A percentile compares a stretch with the other conserved stretches of the same genome.
These are phyloP conservation scores for Tapera naevia DNA, from an alignment of 2,797 vertebrate genomes.

Conservation along the genomic window DNA sequence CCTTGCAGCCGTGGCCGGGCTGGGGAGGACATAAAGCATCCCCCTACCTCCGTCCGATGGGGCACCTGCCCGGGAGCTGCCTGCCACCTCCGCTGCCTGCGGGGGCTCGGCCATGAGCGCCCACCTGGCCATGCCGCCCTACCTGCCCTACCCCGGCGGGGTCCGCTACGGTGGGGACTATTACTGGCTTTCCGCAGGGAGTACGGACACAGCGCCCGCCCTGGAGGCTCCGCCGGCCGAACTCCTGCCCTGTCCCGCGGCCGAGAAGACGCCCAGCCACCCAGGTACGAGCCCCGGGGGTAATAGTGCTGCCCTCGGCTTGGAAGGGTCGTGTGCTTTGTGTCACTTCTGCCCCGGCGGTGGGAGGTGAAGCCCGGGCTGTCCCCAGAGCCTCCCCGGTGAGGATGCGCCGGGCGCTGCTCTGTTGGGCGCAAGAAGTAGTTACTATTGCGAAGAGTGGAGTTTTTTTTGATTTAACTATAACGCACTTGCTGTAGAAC, in stretches of 20 bases:
- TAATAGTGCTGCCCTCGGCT: not conserved
- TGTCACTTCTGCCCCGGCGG: not conserved
- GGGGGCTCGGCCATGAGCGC: slow-evolving; percentile 10
- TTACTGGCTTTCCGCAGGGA: not conserved
- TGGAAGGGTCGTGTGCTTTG: too few relatives aligned
- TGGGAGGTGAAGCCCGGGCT: too few relatives aligned
- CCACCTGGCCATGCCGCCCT: slow-evolving; percentile 14
- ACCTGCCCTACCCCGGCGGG: not conserved
- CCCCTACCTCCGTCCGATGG: not conserved
- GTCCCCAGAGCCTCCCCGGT: too few relatives aligned
- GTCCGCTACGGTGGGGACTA: not conserved
- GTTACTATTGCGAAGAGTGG: too few relatives aligned
- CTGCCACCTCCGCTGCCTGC: not conserved
- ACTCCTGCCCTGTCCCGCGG: not conserved
- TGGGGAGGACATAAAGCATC: slow-evolving; percentile 32
- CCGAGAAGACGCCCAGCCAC: not conserved
- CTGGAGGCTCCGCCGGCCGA: not conserved
- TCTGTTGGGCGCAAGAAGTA: too few relatives aligned
- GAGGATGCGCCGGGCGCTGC: too few relatives aligned
- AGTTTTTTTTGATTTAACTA: too few relatives aligned
- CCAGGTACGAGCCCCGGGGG: not conserved
- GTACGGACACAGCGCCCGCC: not conserved
- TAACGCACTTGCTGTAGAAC: too few relatives aligned
- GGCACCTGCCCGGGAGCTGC: not conserved
- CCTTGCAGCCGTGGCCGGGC: not conserved